Conservation (phyloP, 2,113 vertebrate genomes). For the Okapia johnstoni region DNA sequence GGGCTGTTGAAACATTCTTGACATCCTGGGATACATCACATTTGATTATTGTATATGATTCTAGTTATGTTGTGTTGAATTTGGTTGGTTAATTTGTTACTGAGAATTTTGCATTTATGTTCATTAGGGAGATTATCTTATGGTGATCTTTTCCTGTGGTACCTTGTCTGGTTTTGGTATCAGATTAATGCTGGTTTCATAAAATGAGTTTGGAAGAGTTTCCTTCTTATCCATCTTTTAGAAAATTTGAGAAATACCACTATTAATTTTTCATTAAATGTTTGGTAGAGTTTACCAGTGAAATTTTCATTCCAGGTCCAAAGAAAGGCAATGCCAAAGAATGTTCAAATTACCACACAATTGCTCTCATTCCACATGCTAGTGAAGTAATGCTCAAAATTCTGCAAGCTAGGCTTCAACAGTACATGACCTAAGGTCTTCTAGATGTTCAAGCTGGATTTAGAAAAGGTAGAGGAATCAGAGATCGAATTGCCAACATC, state of each 20-base stretch:
- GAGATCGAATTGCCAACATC: background rate
- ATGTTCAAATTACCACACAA: background rate
- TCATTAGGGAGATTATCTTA: background rate
- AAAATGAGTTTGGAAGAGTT: background rate
- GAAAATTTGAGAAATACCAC: background rate
- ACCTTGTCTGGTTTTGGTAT: background rate
- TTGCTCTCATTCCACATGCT: background rate
- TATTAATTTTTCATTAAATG: background rate
- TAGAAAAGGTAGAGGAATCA: background rate
- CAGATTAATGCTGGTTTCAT: background rate
- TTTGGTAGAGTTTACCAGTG: background rate
- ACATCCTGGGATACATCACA: background rate
- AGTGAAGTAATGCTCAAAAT: background rate
- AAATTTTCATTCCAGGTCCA: background rate
- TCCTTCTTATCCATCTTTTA: background rate
- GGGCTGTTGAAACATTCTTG: background rate
- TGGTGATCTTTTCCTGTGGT: background rate
- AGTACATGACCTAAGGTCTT: background rate
- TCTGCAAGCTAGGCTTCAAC: background rate
- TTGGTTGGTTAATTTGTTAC: background rate
- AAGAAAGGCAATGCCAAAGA: background rate
- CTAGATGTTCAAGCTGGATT: background rate
- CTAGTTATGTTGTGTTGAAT: background rate
- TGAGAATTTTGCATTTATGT: background rate
- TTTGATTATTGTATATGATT: background rate